Evolutionary conservation across 2,113 vertebrate genomes (phyloP).

Genomic region (Tyto alba): DNA sequence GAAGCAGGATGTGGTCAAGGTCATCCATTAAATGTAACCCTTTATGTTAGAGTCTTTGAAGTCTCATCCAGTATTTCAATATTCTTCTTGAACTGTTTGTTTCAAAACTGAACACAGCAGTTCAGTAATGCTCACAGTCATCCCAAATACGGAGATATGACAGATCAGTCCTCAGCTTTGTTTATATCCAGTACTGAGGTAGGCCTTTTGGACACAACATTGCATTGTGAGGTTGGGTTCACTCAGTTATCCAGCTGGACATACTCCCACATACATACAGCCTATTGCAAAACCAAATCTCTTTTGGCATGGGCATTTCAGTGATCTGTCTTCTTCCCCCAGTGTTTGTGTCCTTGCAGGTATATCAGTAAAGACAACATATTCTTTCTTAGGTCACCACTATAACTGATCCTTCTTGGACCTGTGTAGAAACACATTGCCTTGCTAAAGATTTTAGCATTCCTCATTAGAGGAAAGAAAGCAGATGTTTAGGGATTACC

Average conservation of each 20-base stretch:
- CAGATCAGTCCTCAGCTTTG: not conserved
- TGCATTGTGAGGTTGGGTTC: not conserved
- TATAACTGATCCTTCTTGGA: not conserved
- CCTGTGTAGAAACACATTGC: not conserved
- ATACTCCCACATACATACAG: not conserved
- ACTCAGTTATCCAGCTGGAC: not conserved
- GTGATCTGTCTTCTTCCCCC: not conserved
- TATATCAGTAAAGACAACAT: not conserved
- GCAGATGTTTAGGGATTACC: not conserved
- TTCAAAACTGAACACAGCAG: not conserved
- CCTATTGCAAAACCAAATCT: not conserved
- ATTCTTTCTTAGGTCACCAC: not conserved
- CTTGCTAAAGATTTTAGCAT: not conserved
- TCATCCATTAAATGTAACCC: not conserved
- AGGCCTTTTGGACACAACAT: not conserved
- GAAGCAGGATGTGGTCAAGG: not conserved
- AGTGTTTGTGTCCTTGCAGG: not conserved
- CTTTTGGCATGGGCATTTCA: not conserved
- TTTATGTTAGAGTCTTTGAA: not conserved
- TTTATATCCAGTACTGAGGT: not conserved
- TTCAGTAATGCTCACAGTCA: not conserved
- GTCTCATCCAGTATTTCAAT: not conserved
- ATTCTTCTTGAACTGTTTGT: not conserved
- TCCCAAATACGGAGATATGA: not conserved
- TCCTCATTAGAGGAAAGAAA: not conserved